Evolutionary conservation across 2,113 vertebrate genomes (phyloP).

Genomic region (Grus americana): DNA sequence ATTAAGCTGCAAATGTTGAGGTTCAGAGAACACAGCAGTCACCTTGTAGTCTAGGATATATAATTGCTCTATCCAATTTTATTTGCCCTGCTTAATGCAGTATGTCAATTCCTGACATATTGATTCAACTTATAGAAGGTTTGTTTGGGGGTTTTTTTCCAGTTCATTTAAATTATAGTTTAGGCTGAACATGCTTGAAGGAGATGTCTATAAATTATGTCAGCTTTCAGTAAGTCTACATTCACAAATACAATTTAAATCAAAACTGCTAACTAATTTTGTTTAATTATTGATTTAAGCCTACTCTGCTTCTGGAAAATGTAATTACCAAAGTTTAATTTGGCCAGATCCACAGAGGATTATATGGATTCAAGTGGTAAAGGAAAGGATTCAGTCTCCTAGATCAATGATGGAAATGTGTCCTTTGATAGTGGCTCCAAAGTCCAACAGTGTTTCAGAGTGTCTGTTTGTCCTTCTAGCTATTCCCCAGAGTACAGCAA

Average conservation of each 20-base stretch:
- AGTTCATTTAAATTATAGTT: conserved; percentile 51
- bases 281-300: conserved; percentile 53
- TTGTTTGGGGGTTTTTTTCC: background rate
- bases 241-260: conserved; percentile 34
- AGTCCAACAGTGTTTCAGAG: background rate
- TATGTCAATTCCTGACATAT: conserved; percentile 25
- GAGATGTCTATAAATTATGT: conserved; percentile 37
- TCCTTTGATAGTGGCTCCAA: background rate
- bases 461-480: background rate
- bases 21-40: conserved; percentile 1
- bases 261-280: conserved; percentile 33
- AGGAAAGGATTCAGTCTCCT: background rate
- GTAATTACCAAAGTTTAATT: conserved; percentile 28
- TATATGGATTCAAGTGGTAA: background rate
- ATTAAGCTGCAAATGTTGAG: background rate
- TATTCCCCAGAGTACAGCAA: background rate
- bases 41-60: conserved; percentile 8
- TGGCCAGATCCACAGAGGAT: background rate
- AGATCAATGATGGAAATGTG: background rate
- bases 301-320: conserved; percentile 5
- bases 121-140: background rate
- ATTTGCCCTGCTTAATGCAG: conserved; percentile 5
- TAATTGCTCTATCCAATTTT: conserved; percentile 26
- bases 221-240: conserved; percentile 38
- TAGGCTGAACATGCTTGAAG: background rate